These are phyloP conservation scores for Herpetotheres cachinnans DNA, from an alignment of 2,113 vertebrate species.

Conservation along the genomic window DNA sequence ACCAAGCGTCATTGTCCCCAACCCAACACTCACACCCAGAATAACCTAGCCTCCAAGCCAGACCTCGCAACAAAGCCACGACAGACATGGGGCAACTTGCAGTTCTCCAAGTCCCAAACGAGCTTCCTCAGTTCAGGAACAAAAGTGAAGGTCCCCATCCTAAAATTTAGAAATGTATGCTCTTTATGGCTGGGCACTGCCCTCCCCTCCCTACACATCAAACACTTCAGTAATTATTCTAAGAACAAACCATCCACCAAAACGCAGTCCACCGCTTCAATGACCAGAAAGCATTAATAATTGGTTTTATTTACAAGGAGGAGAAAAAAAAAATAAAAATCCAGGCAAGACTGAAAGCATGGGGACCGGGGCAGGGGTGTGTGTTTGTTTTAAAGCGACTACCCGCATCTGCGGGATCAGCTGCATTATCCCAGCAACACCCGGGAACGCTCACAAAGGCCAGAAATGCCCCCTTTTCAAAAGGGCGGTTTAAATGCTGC, in stretches of 20 bases:
- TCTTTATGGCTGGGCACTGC: background rate
- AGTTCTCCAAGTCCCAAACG: background rate
- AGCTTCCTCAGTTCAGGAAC: background rate
- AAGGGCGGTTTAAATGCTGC: conserved; percentile 20
- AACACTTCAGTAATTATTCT: background rate
- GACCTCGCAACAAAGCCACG: accelerated
- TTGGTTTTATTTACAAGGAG: background rate
- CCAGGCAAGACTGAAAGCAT: background rate
- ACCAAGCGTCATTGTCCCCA: background rate
- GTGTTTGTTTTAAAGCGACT: background rate
- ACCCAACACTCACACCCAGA: accelerated
- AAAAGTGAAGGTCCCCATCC: background rate
- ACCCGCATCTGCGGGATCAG: background rate
- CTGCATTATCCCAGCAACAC: background rate
- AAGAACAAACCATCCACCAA: background rate
- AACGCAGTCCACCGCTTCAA: background rate
- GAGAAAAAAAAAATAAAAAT: background rate
- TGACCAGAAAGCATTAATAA: background rate
- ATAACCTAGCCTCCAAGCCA: background rate
- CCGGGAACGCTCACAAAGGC: background rate
- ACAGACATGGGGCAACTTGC: background rate
- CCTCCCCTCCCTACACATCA: background rate
- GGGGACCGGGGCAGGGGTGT: background rate
- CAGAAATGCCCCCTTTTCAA: conserved; percentile 31
- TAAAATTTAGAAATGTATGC: accelerated